A percentile compares a stretch with the other conserved stretches of the same genome.
These are phyloP conservation scores for Astreopora myriophthalma DNA, from an alignment of 64 coral and sea anemone species.

Conservation along the genomic window DNA sequence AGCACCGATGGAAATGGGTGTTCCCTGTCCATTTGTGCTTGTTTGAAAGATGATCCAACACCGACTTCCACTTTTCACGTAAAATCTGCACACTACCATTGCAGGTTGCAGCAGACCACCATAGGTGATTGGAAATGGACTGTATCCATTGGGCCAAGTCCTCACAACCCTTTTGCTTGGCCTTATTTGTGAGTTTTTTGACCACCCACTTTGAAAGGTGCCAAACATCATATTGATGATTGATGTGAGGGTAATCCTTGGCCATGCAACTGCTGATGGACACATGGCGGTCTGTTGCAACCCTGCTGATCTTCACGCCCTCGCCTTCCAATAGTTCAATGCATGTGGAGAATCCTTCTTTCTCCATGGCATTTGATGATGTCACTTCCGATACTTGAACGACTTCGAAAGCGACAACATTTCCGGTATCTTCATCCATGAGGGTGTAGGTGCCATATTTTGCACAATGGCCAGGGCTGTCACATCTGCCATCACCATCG, in stretches of 20 bases:
- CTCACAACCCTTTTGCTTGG: constrained; percentile 12
- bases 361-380: constrained; percentile 34
- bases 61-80: constrained; percentile 18
- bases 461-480: constrained; percentile 33
- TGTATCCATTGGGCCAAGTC: constrained; percentile 34
- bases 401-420: neutral
- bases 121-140: constrained; percentile 39
- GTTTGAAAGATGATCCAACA: neutral
- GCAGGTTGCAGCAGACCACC: constrained; percentile 40
- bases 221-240: constrained; percentile 49
- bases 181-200: constrained; percentile 28
- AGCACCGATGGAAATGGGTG: neutral
- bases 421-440: constrained; percentile 19
- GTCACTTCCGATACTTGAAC: neutral
- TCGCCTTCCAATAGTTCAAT: neutral
- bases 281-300: constrained; percentile 49
- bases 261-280: constrained; percentile 38
- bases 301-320: neutral
- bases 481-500: constrained; percentile 15
- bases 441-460: constrained; percentile 48
- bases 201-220: constrained; percentile 33
- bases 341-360: neutral
- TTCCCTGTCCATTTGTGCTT: neutral
- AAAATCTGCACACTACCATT: neutral
- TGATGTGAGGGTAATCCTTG: constrained; percentile 1